These are phyloP conservation scores for Tachina lurida DNA, from an alignment of 2,888 invertebrate species.

Conservation along the genomic window DNA sequence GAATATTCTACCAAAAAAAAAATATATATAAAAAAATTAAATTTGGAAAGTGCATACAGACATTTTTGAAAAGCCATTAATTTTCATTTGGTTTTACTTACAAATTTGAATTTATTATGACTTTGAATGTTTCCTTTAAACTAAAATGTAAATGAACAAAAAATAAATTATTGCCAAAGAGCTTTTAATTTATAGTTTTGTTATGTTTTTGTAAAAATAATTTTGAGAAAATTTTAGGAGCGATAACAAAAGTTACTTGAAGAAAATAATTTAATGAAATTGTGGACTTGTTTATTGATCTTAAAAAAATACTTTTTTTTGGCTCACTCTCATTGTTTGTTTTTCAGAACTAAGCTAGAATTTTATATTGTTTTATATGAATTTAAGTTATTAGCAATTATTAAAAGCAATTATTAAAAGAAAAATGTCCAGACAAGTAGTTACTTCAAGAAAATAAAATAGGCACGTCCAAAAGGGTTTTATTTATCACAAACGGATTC, in stretches of 20 bases:
- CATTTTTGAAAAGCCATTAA: constrained; percentile 61
- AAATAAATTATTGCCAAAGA: constrained; percentile 22
- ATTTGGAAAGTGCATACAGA: background rate
- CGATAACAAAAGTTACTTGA: background rate
- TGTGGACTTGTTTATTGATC: too few species aligned
- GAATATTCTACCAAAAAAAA: background rate
- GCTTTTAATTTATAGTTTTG: constrained; percentile 20
- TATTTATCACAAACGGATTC: too few species aligned
- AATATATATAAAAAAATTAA: background rate
- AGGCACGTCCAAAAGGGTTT: too few species aligned
- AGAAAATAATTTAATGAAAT: too few species aligned
- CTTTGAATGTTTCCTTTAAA: background rate
- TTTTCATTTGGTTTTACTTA: constrained; percentile 49
- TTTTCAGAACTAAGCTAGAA: too few species aligned
- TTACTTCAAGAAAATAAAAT: too few species aligned
- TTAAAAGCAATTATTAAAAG: too few species aligned
- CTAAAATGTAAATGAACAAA: background rate
- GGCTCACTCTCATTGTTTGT: too few species aligned
- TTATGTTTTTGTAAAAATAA: background rate
- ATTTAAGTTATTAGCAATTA: too few species aligned
- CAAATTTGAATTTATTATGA: constrained; percentile 53
- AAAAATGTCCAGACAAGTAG: too few species aligned
- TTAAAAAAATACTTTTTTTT: too few species aligned
- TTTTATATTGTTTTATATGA: too few species aligned
- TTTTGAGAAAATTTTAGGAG: background rate